Conservation (phyloP, 1,140 invertebrate genomes). For the Eriosoma lanigerum region DNA sequence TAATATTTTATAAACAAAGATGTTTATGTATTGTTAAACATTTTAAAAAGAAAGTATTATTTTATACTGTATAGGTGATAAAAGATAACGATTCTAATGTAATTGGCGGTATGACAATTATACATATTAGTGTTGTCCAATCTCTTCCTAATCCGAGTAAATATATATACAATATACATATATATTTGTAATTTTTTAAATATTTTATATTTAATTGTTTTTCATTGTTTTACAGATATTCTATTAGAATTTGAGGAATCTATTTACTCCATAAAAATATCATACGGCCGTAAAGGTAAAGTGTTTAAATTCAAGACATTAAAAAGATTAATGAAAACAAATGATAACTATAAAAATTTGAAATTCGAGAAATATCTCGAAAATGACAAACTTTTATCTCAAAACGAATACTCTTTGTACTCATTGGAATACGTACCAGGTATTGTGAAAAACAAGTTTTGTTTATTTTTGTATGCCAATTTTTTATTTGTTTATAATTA, state of each 20-base stretch:
- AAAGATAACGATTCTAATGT: neutral
- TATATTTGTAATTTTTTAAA: neutral
- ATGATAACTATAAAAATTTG: neutral
- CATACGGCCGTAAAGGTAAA: neutral
- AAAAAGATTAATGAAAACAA: neutral
- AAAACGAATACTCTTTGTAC: conserved; percentile 8
- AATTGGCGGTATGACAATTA: neutral
- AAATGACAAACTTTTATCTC: neutral
- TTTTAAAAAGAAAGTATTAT: too few relatives aligned
- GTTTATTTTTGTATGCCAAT: too few relatives aligned
- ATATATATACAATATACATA: neutral
- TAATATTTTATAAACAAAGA: too few relatives aligned
- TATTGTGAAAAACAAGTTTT: neutral
- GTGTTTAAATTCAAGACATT: conserved; percentile 1
- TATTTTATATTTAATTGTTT: neutral
- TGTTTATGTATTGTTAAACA: too few relatives aligned
- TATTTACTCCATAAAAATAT: conserved; percentile 12
- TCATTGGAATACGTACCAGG: conserved; percentile 23
- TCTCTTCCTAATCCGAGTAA: neutral
- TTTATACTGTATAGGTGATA: neutral
- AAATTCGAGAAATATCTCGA: neutral
- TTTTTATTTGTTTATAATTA: neutral
- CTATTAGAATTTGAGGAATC: conserved; percentile 5
- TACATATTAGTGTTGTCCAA: conserved; percentile 13
- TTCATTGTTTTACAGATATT: neutral